Percentiles rank a stretch among this genome's conserved stretches.
Evolutionary conservation across 1,140 invertebrate genomes (phyloP).

Genomic region (Ylistrum balloti): DNA sequence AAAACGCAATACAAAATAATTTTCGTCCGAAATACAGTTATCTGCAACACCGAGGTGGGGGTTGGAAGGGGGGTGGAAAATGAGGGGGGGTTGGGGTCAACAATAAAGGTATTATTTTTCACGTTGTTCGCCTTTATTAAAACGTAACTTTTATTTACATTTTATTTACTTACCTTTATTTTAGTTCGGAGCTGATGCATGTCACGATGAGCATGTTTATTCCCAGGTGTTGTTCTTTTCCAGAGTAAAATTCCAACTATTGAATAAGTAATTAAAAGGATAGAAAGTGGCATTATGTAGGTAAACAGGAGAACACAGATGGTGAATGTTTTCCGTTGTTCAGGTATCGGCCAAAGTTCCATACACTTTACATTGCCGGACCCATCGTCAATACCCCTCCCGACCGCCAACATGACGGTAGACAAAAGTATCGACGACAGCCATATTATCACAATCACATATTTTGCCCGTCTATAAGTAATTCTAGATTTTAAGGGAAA

Average conservation of each 20-base stretch:
- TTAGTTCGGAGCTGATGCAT: slow-evolving; percentile 82
- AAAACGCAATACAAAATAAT: no score
- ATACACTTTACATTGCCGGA: slow-evolving; percentile 60
- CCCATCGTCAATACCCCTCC: slow-evolving; percentile 73
- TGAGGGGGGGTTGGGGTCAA: no score
- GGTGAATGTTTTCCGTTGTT: slow-evolving; percentile 81
- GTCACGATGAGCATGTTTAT: slow-evolving; percentile 83
- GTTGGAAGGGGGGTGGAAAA: no score
- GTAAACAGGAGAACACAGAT: slow-evolving; percentile 83
- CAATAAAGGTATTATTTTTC: no score
- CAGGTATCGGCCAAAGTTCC: slow-evolving; percentile 71
- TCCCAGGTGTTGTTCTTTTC: slow-evolving; percentile 83
- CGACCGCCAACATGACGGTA: slow-evolving; percentile 82
- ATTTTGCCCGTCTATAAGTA: slow-evolving; percentile 69
- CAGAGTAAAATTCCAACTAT: slow-evolving; percentile 80
- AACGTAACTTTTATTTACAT: no score
- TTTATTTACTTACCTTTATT: slow-evolving; percentile 82
- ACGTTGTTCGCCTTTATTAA: no score
- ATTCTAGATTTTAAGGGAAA: slow-evolving; percentile 76
- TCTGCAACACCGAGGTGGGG: no score
- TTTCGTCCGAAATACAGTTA: no score
- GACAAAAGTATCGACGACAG: slow-evolving; percentile 80
- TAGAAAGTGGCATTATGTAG: slow-evolving; percentile 83
- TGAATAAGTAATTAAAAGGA: slow-evolving; percentile 83
- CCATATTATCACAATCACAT: slow-evolving; percentile 83